Percentiles rank a stretch among this genome's conserved stretches.
These are phyloP conservation scores for Lagocephalus sceleratus DNA, from an alignment of 2,797 vertebrate genomes.

Conservation along the genomic window DNA sequence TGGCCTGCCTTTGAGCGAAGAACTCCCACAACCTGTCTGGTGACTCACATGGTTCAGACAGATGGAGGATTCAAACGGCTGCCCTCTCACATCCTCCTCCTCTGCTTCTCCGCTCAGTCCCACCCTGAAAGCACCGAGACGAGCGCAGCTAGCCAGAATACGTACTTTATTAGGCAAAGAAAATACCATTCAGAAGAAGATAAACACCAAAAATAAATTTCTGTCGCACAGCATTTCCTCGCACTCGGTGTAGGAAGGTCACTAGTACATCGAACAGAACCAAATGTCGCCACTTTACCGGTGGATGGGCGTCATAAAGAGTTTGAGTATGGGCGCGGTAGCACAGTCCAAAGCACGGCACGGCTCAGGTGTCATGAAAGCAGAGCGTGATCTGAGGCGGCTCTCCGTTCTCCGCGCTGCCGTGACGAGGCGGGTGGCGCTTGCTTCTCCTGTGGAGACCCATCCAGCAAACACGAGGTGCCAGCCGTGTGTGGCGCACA, in stretches of 20 bases:
- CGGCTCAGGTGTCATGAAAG: slow-evolving; percentile 33
- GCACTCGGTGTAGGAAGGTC: slow-evolving; percentile 47
- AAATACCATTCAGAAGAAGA: slow-evolving; percentile 78
- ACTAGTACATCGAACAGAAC: slow-evolving; percentile 54
- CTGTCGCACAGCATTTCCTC: slow-evolving; percentile 59
- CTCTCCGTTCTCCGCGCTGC: slow-evolving; percentile 29
- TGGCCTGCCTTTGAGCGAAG: slow-evolving; percentile 6
- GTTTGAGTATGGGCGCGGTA: slow-evolving; percentile 32
- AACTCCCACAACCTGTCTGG: slow-evolving; percentile 30
- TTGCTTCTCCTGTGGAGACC: slow-evolving; percentile 6
- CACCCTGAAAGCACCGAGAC: background rate
- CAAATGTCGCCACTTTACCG: slow-evolving; percentile 34
- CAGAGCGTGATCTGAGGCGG: slow-evolving; percentile 33
- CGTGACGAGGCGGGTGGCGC: slow-evolving; percentile 34
- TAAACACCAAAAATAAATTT: slow-evolving; percentile 75
- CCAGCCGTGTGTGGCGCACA: slow-evolving; percentile 20
- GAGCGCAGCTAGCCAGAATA: slow-evolving; percentile 75
- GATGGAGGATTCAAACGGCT: slow-evolving; percentile 7
- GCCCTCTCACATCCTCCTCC: slow-evolving; percentile 3
- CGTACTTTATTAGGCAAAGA: slow-evolving; percentile 79
- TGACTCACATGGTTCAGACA: slow-evolving; percentile 23
- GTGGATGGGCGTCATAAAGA: slow-evolving; percentile 24
- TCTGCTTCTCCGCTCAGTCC: background rate
- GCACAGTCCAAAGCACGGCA: slow-evolving; percentile 37
- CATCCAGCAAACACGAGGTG: slow-evolving; percentile 30